Evolutionary conservation across 2,797 vertebrate genomes (phyloP).

Genomic region (Acanthurus leucopareius): DNA sequence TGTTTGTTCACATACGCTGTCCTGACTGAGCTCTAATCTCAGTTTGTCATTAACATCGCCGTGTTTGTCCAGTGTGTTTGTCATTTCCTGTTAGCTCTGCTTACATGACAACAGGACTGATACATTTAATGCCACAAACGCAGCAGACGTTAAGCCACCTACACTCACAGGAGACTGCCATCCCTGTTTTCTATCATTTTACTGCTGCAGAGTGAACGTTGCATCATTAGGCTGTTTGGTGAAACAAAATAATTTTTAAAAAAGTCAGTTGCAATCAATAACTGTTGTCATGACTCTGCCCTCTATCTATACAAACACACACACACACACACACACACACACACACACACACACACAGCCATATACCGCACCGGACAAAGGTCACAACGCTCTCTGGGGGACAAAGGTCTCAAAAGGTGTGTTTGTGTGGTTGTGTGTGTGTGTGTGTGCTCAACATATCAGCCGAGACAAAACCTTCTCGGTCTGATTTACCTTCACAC

Average conservation of each 20-base stretch:
- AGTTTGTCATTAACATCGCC: constrained; percentile 8
- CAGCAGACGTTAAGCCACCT: background rate
- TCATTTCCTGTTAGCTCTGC: constrained; percentile 2
- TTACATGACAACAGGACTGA: constrained; percentile 5
- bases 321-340: constrained; percentile 17
- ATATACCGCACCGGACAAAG: constrained; percentile 59
- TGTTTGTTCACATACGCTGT: background rate
- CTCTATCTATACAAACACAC: background rate
- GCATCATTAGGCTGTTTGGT: background rate
- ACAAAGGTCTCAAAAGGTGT: constrained; percentile 80
- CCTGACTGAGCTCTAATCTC: background rate
- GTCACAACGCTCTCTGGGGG: constrained; percentile 65
- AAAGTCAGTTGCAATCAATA: constrained; percentile 15
- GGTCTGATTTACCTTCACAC: constrained; percentile 72
- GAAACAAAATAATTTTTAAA: background rate
- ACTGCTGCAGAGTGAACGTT: no score
- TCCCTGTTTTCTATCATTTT: background rate
- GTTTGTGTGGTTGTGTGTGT: background rate
- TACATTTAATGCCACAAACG: background rate
- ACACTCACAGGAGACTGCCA: background rate
- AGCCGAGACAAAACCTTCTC: constrained; percentile 58
- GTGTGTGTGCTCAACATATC: constrained; percentile 53
- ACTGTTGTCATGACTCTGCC: constrained; percentile 6
- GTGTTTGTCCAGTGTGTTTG: background rate
- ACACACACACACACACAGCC: constrained; percentile 30